These are phyloP conservation scores for Acrocephalus kingi DNA, from an alignment of 2,113 vertebrate species.

Conservation along the genomic window DNA sequence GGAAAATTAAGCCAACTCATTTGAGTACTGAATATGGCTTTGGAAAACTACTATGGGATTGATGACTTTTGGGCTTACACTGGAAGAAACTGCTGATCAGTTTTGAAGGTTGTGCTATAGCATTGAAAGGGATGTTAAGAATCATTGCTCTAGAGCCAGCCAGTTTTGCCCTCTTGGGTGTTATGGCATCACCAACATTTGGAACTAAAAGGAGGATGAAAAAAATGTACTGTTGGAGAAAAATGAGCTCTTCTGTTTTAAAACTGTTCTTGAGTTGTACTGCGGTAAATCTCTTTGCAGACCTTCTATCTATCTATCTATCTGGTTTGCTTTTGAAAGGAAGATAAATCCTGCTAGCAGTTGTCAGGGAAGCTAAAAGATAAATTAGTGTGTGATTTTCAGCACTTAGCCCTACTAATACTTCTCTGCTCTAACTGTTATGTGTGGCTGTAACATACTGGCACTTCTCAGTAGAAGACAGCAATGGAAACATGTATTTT, in stretches of 20 bases:
- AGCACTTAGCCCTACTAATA: background rate
- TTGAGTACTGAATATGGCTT: background rate
- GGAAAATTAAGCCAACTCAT: background rate
- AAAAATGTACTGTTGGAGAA: background rate
- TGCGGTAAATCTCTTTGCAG: background rate
- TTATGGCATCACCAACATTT: background rate
- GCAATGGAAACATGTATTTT: background rate
- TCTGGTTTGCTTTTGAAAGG: background rate
- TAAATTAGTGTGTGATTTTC: background rate
- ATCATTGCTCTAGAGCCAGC: background rate
- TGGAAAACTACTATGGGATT: background rate
- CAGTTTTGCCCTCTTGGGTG: background rate
- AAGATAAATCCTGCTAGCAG: background rate
- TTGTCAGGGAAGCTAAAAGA: background rate
- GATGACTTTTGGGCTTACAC: background rate
- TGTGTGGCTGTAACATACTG: background rate
- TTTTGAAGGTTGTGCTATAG: background rate
- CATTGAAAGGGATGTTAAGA: background rate
- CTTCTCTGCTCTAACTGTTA: background rate
- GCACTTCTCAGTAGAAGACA: background rate
- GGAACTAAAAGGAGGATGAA: background rate
- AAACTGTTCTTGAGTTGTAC: background rate
- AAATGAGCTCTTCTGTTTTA: background rate
- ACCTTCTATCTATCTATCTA: background rate
- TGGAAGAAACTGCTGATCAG: background rate